phyloP scores from a whole-genome alignment of 2,888 invertebrate species.

The Zygogramma bicolorata region DNA sequence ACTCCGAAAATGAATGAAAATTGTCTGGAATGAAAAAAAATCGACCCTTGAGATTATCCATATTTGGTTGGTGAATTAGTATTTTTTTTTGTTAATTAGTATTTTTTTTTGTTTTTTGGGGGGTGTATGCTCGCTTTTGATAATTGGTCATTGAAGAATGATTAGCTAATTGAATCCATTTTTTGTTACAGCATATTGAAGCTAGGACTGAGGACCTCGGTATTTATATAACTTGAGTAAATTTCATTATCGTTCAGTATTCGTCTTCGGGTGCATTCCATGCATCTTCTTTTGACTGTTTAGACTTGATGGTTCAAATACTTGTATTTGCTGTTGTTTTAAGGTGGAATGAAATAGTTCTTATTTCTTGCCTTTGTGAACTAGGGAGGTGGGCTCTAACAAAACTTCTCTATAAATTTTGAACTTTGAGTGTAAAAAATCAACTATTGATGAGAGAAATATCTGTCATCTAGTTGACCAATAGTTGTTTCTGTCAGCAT shows the following conservation, averaged over 20 bases:
- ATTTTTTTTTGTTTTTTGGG: too few relatives aligned
- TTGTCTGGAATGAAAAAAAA: too few relatives aligned
- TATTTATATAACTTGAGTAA: not conserved
- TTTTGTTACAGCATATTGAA: conserved; percentile 40
- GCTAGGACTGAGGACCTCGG: not conserved
- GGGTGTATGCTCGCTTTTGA: too few relatives aligned
- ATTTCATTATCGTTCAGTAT: conserved; percentile 11
- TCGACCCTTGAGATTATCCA: too few relatives aligned
- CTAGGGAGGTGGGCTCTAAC: not conserved
- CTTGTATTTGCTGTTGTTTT: not conserved
- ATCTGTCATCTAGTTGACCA: too few relatives aligned
- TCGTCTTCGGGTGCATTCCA: conserved; percentile 8
- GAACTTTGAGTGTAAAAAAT: too few relatives aligned
- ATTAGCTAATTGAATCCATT: not conserved
- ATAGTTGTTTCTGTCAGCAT: too few relatives aligned
- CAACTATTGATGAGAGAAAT: too few relatives aligned
- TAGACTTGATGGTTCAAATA: conserved; percentile 8
- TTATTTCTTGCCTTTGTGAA: not conserved
- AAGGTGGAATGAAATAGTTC: not conserved
- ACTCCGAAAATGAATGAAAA: too few relatives aligned
- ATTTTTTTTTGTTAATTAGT: too few relatives aligned
- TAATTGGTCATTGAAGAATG: not conserved
- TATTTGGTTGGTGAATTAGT: too few relatives aligned
- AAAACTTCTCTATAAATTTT: too few relatives aligned
- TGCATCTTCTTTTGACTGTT: not conserved